Conservation (phyloP, 2,113 vertebrate genomes). For the Petrocephalus microphthalmus region DNA sequence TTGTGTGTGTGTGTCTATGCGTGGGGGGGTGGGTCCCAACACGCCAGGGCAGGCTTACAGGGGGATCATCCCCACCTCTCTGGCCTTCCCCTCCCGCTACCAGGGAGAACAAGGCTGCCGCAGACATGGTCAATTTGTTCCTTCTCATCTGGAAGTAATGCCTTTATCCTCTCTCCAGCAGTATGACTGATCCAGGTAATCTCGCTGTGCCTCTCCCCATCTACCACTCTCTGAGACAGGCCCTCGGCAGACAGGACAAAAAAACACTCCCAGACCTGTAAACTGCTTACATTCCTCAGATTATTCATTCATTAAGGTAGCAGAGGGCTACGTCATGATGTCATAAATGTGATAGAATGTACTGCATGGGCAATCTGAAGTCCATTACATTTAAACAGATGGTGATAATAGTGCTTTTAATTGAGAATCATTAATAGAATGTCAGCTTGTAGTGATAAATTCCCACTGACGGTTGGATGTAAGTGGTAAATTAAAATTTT, state of each 20-base stretch:
- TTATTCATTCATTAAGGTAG: not conserved
- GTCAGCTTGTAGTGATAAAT: slow-evolving; percentile 31
- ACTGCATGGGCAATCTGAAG: not conserved
- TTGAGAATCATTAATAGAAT: slow-evolving; percentile 36
- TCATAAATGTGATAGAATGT: not conserved
- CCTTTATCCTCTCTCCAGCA: slow-evolving; percentile 34
- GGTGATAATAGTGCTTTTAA: slow-evolving; percentile 34
- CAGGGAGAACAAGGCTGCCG: slow-evolving; percentile 9
- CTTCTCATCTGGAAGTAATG: slow-evolving; percentile 39
- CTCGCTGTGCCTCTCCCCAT: not conserved
- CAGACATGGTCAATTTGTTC: slow-evolving; percentile 35
- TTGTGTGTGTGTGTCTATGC: not conserved
- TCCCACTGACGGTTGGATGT: slow-evolving; percentile 34
- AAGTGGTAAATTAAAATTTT: slow-evolving; percentile 45
- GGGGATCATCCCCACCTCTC: not conserved
- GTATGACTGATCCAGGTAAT: slow-evolving; percentile 6
- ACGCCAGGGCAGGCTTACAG: not conserved
- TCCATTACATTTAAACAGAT: slow-evolving; percentile 32
- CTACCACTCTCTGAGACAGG: not conserved
- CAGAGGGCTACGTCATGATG: not conserved
- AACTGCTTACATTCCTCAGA: not conserved
- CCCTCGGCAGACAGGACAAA: not conserved
- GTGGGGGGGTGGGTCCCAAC: not conserved
- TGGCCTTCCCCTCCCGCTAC: not conserved
- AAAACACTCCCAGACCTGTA: not conserved